These are phyloP conservation scores for Hetaerina titia DNA, from an alignment of 2,888 invertebrate genomes.

Conservation along the genomic window DNA sequence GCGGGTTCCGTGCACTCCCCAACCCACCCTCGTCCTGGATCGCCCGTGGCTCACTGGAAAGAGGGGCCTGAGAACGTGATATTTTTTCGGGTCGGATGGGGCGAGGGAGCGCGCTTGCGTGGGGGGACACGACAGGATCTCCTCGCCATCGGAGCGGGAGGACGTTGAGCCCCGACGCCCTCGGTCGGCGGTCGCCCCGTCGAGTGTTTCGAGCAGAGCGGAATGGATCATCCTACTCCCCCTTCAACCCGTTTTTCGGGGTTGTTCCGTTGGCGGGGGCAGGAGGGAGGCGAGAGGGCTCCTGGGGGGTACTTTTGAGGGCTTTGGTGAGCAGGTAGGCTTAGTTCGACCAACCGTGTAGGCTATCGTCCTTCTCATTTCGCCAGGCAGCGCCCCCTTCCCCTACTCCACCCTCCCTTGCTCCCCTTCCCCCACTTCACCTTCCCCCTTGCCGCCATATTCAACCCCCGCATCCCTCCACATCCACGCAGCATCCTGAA, in stretches of 20 bases:
- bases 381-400: background rate
- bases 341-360: slow-evolving; percentile 36
- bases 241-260: background rate
- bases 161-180: background rate
- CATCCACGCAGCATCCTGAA: background rate
- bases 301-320: background rate
- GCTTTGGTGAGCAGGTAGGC: background rate
- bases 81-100: background rate
- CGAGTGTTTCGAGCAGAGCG: background rate
- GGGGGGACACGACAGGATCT: background rate
- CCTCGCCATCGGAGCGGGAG: background rate
- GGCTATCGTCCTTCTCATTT: slow-evolving; percentile 61
- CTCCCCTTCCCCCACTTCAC: background rate
- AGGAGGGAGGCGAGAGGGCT: background rate
- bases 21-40: background rate
- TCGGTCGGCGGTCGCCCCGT: no score
- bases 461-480: background rate
- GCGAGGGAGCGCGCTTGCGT: background rate
- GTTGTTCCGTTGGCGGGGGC: background rate
- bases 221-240: background rate
- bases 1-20: background rate
- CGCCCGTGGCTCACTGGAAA: slow-evolving; percentile 38
- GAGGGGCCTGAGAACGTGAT: background rate
- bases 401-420: background rate
- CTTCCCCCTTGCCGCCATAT: background rate